phyloP scores from a whole-genome alignment of 1,140 invertebrate species.

The Pseudoatta argentina region DNA sequence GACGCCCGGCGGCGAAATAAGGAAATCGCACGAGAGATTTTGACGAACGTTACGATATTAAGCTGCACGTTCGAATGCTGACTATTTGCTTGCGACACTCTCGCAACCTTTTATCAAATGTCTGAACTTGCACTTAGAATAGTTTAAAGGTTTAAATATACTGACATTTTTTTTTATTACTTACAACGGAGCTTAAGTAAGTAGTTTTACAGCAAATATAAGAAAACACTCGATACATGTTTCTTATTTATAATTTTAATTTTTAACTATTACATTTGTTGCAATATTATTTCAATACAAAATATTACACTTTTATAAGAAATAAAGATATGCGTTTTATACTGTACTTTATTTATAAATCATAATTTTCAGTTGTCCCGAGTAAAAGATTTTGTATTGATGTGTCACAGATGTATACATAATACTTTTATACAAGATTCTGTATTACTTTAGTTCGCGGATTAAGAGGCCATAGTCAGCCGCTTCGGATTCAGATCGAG shows the following conservation, averaged over 20 bases:
- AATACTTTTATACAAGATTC: neutral
- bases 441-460: neutral
- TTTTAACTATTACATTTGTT: neutral
- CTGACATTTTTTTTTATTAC: neutral
- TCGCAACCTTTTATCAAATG: slow-evolving; percentile 9
- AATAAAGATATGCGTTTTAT: neutral
- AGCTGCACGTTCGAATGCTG: slow-evolving; percentile 10
- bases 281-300: neutral
- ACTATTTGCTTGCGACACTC: neutral
- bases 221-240: neutral
- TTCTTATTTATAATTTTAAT: neutral
- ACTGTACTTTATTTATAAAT: neutral
- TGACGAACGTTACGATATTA: slow-evolving; percentile 65
- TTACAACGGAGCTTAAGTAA: neutral
- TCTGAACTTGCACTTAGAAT: neutral
- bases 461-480: neutral
- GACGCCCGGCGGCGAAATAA: slow-evolving; percentile 42
- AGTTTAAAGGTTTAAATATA: slow-evolving; percentile 3
- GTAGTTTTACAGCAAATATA: neutral
- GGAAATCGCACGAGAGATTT: slow-evolving; percentile 68
- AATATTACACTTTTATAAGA: neutral
- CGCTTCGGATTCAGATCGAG: slow-evolving; percentile 47
- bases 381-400: neutral
- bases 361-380: neutral
- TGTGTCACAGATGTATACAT: neutral